Evolutionary conservation across 2,888 invertebrate species (phyloP).

Genomic region (Euzetes globulus): DNA sequence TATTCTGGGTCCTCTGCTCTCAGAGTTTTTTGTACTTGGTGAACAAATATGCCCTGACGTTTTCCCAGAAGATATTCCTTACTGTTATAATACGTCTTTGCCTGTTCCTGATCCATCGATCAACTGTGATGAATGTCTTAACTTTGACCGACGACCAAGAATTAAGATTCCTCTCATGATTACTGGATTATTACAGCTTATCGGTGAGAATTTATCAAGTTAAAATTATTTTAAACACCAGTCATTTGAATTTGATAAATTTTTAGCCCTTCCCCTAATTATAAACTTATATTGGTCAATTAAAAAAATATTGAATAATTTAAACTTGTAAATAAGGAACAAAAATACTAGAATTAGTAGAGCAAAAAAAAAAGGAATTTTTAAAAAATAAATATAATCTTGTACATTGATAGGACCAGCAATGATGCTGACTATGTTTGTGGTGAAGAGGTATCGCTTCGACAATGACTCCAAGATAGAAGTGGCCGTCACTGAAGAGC

Average conservation of each 20-base stretch:
- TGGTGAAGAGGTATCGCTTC: not conserved
- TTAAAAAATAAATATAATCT: not conserved
- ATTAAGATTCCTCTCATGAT: not conserved
- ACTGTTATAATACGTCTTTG: not conserved
- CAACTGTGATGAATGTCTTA: not conserved
- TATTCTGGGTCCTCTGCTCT: constrained; percentile 30
- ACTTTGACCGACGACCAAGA: not conserved
- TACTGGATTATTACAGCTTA: not conserved
- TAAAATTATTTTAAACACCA: too few species aligned
- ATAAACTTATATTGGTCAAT: too few species aligned
- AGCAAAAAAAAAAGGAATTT: too few species aligned
- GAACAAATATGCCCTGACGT: not conserved
- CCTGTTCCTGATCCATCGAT: not conserved
- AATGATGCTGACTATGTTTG: not conserved
- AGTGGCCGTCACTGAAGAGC: not conserved
- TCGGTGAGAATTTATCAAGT: not conserved
- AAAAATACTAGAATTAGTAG: too few species aligned
- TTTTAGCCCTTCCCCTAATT: too few species aligned
- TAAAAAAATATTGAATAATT: not conserved
- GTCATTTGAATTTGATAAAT: too few species aligned
- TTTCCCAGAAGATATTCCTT: not conserved
- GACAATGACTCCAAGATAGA: not conserved
- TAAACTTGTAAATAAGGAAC: too few species aligned
- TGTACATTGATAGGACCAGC: not conserved
- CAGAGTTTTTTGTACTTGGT: constrained; percentile 3